A percentile compares a stretch with the other conserved stretches of the same genome.
phyloP scores from a whole-genome alignment of 2,113 vertebrate species.

The Neogale vison region DNA sequence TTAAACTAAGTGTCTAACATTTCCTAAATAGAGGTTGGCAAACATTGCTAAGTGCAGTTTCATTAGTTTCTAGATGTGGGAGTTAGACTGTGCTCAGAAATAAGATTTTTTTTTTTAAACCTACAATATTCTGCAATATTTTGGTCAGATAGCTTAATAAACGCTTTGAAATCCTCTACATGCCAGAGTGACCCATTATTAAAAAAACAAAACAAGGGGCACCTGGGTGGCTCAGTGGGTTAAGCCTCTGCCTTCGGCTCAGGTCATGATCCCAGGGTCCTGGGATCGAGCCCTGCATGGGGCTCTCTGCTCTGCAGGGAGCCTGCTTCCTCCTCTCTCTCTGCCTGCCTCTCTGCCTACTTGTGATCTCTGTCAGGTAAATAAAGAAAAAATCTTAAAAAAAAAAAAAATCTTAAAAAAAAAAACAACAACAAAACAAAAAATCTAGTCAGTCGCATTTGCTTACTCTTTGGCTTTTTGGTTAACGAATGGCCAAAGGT shows the following conservation, averaged over 20 bases:
- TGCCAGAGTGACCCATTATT: constrained; percentile 2
- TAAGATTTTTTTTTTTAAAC: not conserved
- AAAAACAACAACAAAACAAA: not conserved
- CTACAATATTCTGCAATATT: not conserved
- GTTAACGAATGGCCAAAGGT: not conserved
- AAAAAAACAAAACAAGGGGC: not conserved
- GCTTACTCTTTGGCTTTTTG: not conserved
- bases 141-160: not conserved
- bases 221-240: too few species aligned
- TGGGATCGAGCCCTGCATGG: too few species aligned
- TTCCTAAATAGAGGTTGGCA: constrained; percentile 4
- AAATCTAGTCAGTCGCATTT: not conserved
- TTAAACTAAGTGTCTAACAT: not conserved
- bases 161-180: not conserved
- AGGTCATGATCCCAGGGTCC: too few species aligned
- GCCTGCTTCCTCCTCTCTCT: too few species aligned
- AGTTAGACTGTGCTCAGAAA: not conserved
- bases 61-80: constrained; percentile 28
- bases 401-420: too few species aligned
- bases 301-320: too few species aligned
- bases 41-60: constrained; percentile 17
- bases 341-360: too few species aligned
- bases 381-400: too few species aligned
- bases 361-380: too few species aligned
- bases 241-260: too few species aligned